phyloP scores from a whole-genome alignment of 1,140 invertebrate genomes.

The Drosophila quadrilineata region DNA sequence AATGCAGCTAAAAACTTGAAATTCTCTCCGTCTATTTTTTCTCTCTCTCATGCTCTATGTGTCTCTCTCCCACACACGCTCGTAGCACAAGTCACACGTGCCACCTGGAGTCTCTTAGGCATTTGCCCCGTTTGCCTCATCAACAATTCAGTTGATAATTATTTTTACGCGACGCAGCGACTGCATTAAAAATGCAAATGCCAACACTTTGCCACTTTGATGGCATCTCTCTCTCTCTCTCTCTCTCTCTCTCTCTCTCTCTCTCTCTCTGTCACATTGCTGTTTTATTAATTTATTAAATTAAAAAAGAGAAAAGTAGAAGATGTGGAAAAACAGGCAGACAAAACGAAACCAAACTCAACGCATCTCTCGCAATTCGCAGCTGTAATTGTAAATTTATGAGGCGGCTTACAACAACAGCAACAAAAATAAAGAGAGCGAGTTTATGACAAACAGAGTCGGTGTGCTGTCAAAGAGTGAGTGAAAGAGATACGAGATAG shows the following conservation, averaged over 20 bases:
- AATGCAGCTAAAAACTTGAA: no score
- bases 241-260: slow-evolving; percentile 38
- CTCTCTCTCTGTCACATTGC: slow-evolving; percentile 54
- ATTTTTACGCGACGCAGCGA: slow-evolving; percentile 73
- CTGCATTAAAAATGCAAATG: slow-evolving; percentile 79
- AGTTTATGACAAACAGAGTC: no score
- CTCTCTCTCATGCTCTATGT: slow-evolving; percentile 9
- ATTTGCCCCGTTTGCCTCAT: slow-evolving; percentile 55
- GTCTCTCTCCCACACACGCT: not conserved
- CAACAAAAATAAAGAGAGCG: slow-evolving; percentile 19
- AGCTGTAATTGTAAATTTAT: slow-evolving; percentile 77
- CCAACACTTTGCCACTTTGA: slow-evolving; percentile 79
- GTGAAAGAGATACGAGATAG: no score
- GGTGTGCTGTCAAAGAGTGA: no score
- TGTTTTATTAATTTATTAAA: slow-evolving; percentile 80
- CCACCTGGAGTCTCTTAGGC: slow-evolving; percentile 25
- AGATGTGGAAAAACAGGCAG: not conserved
- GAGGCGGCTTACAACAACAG: slow-evolving; percentile 45
- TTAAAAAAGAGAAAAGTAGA: slow-evolving; percentile 50
- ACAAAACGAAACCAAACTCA: slow-evolving; percentile 14
- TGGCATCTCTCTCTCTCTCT: slow-evolving; percentile 13
- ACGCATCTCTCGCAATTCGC: slow-evolving; percentile 16
- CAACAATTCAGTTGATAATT: slow-evolving; percentile 77
- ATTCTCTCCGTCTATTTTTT: no score
- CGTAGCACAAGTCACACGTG: not conserved